A percentile compares a stretch with the other conserved stretches of the same genome.
Conservation (phyloP, 2,113 vertebrate genomes). For the Dicerorhinus sumatrensis region DNA sequence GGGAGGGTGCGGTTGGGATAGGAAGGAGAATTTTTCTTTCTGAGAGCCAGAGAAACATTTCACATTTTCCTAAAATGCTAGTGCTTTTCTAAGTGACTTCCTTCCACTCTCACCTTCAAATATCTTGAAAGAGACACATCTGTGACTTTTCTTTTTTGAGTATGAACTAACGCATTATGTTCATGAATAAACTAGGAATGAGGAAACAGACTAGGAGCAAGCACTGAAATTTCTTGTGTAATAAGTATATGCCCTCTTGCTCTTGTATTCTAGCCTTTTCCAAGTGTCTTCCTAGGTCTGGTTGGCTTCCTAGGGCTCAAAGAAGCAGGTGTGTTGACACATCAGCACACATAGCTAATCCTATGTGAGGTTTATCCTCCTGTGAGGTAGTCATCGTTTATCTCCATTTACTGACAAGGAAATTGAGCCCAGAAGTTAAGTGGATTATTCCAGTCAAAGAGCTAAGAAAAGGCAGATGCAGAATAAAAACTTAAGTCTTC, state of each 20-base stretch:
- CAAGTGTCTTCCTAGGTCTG: constrained; percentile 22
- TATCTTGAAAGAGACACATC: constrained; percentile 36
- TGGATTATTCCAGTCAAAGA: neutral
- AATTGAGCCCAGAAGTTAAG: neutral
- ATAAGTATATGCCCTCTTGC: neutral
- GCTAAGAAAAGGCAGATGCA: neutral
- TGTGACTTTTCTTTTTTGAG: constrained; percentile 32
- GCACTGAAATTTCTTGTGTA: neutral
- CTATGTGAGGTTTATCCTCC: neutral
- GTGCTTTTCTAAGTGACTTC: constrained; percentile 49
- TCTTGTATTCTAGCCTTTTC: neutral
- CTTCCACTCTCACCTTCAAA: neutral
- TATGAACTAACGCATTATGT: constrained; percentile 48
- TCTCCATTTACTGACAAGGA: neutral
- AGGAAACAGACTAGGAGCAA: neutral
- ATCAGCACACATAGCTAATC: neutral
- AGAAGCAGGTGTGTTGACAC: neutral
- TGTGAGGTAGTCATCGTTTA: neutral
- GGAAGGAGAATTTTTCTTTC: neutral
- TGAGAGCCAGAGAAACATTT: constrained; percentile 37
- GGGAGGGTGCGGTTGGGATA: neutral
- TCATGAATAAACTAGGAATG: constrained; percentile 53
- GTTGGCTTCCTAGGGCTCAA: constrained; percentile 27
- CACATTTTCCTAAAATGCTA: constrained; percentile 46
- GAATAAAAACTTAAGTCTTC: neutral